Evolutionary conservation across 2,797 vertebrate species (phyloP).

Genomic region (Echeneis naucrates): DNA sequence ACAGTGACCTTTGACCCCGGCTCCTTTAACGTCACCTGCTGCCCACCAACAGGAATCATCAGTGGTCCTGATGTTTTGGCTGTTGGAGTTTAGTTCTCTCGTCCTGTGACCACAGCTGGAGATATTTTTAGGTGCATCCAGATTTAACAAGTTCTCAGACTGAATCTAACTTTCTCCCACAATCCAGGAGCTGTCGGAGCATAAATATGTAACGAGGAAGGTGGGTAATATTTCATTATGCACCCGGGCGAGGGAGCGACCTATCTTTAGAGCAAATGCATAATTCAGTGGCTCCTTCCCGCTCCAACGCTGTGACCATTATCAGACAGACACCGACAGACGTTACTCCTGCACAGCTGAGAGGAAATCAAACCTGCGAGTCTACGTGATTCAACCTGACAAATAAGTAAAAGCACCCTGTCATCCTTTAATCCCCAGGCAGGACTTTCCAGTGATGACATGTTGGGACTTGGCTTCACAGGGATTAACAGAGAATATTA

Average conservation of each 20-base stretch:
- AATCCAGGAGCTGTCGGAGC: conserved; percentile 27
- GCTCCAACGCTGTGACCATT: conserved; percentile 13
- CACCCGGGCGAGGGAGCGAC: conserved; percentile 20
- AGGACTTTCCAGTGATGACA: not conserved
- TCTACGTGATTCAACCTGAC: too few relatives aligned
- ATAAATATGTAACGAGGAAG: conserved; percentile 52
- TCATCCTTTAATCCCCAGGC: not conserved
- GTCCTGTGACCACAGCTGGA: conserved; percentile 16
- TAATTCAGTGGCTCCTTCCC: conserved; percentile 64
- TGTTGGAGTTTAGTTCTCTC: too few relatives aligned
- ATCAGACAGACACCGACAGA: conserved; percentile 5
- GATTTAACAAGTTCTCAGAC: conserved; percentile 44
- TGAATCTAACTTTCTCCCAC: not conserved
- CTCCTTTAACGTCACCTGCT: too few relatives aligned
- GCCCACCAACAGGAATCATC: too few relatives aligned
- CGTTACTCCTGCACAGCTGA: not conserved
- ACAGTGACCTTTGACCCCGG: too few relatives aligned
- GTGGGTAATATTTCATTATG: conserved; percentile 53
- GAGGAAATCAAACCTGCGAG: not conserved
- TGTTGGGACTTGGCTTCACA: not conserved
- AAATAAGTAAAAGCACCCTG: not conserved
- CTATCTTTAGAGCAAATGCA: conserved; percentile 73
- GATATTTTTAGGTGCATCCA: conserved; percentile 48
- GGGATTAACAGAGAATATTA: not conserved
- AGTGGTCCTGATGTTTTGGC: too few relatives aligned